Base-by-base conservation (phyloP, 2,888 invertebrate species). In the Trilocha varians region DNA sequence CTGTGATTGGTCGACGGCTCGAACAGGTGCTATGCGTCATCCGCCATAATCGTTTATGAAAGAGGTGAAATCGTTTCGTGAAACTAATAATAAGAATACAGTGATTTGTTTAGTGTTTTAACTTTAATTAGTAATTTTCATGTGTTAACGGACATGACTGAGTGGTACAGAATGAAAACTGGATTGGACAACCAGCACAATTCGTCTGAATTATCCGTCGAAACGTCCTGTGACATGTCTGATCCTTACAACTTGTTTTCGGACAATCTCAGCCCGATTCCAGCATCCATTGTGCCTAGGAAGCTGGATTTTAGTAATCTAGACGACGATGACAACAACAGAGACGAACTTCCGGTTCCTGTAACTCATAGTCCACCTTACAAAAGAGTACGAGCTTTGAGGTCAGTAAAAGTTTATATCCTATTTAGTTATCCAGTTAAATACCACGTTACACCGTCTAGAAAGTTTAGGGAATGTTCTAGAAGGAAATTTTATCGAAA, bases 171-270 rank as follows among this genome's bases (percentile, higher is more conserved):
- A 65, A 82, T 80, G 79, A 79, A 76, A 57, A 66, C 67, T 40
- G 74, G 73, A 48, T 72, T 65, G 52, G 70, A 62, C 36, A 71
- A 62, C 52, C 76, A 77, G 45, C 67, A 68, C 50, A 73, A 83
- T 70, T 85, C 87, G 45, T 87, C 88, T 47, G 88, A 88, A 69
- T 68, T 88, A 52, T 88, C 88, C 47, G 83, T 82, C 56, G 88
- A 88, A 76, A 87, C 82, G 53, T 89, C 90, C 50, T 88, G 88
- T 75, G 90, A 91, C 71, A 87, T 90, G 77, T 89, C 90, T 65
- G 88, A 88, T 65, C 76, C 83, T 16, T 89, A 88, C 59, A 90
- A 90, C 61, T 70, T 78, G 58, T 87, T 88, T 60, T 88, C 89
- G 53, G 87, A 85, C 43, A 90, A 88, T 70, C 74, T 87, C 50